Base-by-base conservation (phyloP, 2,888 invertebrate genomes). In the Spisula subtruncata region DNA sequence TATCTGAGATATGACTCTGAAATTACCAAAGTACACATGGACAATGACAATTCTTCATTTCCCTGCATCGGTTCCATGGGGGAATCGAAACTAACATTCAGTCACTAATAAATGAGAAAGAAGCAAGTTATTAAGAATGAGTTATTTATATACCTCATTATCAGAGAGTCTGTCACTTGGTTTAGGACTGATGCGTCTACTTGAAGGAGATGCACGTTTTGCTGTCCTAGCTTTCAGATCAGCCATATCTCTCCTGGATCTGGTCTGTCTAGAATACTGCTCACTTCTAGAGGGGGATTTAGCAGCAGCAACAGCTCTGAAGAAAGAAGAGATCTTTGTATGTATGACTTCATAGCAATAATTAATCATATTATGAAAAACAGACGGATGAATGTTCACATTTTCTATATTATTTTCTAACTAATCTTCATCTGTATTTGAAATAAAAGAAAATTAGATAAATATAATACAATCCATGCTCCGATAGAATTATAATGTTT, bases 91-190 rank as follows among this genome's bases (percentile, higher is more conserved):
- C 12, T 51, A 51, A 16, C 16, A 16, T 10, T 16, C 12, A 51
- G 51, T 51, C 51, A 51, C 14, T 51, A n/a, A 71, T 29, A 71
- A 71, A 32, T 5, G 32, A n/a, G 16, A 71, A 12, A 18, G 71
- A 71, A 71, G 20, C 29, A 71, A 71, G 51, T 51, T 18, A 71
- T 20, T 6, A 71, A 71, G n/a, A 10, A 32, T 32, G 4, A 71
- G 29, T 71, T 25, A 71, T 71, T 20, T 6, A 79, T 20, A 32
- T 91, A 93, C 94, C 91, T 94, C 94, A 51, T 87, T 90, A 83
- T 94, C 94, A 6, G 93, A 93, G 20, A 92, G 88, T 48, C 75
- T 86, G 25, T 94, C 94, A 75, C 80, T 25, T 4, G 87, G 83
- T 83, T 91, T 92, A 20, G 91, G 91, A 81, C 91, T 90, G 41